Evolutionary conservation across 2,113 vertebrate genomes (phyloP), one percentile per base, ranked within the genome.

Genomic region (Passer domesticus): DNA sequence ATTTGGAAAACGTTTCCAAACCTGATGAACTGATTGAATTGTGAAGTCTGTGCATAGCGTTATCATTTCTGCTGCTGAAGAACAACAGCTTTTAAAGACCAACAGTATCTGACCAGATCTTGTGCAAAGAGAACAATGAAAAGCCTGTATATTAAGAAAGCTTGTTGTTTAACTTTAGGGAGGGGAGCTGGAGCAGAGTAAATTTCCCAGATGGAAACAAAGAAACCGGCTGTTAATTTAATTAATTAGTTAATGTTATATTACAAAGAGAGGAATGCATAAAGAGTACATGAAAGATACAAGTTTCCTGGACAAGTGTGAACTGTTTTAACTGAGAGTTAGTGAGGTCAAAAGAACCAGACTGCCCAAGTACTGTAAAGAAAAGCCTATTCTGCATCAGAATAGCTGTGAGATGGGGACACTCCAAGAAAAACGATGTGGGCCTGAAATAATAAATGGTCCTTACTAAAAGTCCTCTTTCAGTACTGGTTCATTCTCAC

Each of bases 151-250:
- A 81, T 75, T n/a, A 53, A 4, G 5, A 87, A 87, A 93, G 62
- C 23, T 75, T 55, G 27, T 14, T 94, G 83, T 93, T 91, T 90
- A 52, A 85, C 89, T 91, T 81, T 1, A 72, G 83, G 89, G 94
- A 92, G 73, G 76, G 47, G 69, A 95, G 31, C 39, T 47, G 56
- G 47, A 89, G 63, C 52, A 72, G 37, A 43, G 35, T 49, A 86
- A 35, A 70, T 88, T 86, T 72, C 50, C 46, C 52, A 50, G 25
- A 27, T 27, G 47, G 41, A 93, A 93, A 87, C 52, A 79, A 87
- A 94, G 72, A 77, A 83, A 59, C 28, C 24, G 12, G 64, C 17
- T 81, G 85, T 35, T 90, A 66, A 67, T 75, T 81, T 75, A 79
- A 91, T 73, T 66, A 64, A 92, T 80, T 85, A 7, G 31, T 73